Evolutionary conservation across 1,140 invertebrate species (phyloP), one percentile per base, ranked within the genome.

Genomic region (Rhynchophorus ferrugineus): DNA sequence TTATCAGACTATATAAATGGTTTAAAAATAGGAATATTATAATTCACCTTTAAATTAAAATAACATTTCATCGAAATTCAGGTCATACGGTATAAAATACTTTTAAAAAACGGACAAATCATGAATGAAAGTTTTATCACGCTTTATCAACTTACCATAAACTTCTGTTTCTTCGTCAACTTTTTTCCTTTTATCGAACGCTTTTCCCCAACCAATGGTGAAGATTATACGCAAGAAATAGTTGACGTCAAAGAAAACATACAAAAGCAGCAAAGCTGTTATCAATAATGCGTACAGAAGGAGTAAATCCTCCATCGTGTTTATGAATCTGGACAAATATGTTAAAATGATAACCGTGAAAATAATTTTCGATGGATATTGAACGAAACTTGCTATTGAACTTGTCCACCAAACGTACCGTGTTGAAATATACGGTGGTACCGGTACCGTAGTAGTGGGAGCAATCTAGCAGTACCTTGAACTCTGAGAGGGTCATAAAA

Each of bases 171-270:
- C 74, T 16, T 86, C 83, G 52, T 82, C 79, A 9, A 85, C 65
- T 55, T 82, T 83, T 49, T 74, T 75, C 60, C 78, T 84, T 60
- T 80, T 79, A 64, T 83, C 74, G 43, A 85, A 82, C 3, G 85
- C 59, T 57, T 78, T 74, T 0, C 82, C 81, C 58, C 75, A 74
- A 9, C 67, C 70, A 3, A 87, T 73, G 0, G 81, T 84, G 38
- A 81, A 77, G 3, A 73, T 66, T 33, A 82, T 74, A 49, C 85
- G 75, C 19, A 87, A 58, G 57, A 87, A 88, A 61, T 89, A 88
- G 67, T 87, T 84, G 0, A 88, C 81, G 69, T 89, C 85, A 66
- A 82, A 83, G 24, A 84, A 73, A 11, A 85, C 69, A 60, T 87
- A 89, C 7, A 84, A 67, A n/a, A 87, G 68, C 5, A 78, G 70